A percentile compares a stretch with the other conserved stretches of the same genome.
Evolutionary conservation across 2,113 vertebrate species (phyloP).

Genomic region (Rallus limicola): DNA sequence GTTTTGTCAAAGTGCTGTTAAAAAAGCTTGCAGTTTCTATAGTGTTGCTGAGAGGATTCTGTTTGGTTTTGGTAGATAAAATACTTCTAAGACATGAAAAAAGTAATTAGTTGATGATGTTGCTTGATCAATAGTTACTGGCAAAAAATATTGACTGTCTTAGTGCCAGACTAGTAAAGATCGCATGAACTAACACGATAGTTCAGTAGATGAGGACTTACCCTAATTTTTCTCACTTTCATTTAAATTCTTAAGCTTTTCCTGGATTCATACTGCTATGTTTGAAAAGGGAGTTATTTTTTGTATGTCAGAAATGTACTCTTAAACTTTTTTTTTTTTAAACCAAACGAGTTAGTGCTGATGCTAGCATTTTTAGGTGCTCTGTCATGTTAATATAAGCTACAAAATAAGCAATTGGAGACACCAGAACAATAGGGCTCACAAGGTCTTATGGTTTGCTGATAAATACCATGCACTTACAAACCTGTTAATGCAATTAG

Average conservation of each 20-base stretch:
- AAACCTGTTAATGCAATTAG: not conserved
- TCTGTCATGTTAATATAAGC: not conserved
- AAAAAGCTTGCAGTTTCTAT: not conserved
- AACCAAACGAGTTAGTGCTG: not conserved
- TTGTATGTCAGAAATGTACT: not conserved
- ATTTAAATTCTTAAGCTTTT: not conserved
- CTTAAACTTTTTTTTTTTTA: not conserved
- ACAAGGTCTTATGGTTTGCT: not conserved
- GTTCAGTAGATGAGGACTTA: not conserved
- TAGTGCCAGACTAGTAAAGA: not conserved
- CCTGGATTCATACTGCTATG: not conserved
- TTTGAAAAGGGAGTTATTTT: not conserved
- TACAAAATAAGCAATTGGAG: not conserved
- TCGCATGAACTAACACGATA: not conserved
- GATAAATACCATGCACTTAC: not conserved
- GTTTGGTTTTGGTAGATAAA: not conserved
- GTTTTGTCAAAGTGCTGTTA: not conserved
- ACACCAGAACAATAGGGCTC: not conserved
- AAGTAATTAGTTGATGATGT: not conserved
- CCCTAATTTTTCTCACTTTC: not conserved
- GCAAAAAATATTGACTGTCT: not conserved
- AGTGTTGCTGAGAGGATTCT: not conserved
- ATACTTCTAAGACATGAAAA: not conserved
- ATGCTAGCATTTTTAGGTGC: not conserved
- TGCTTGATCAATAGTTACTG: not conserved